Evolutionary conservation across 2,888 invertebrate genomes (phyloP).

Genomic region (Parnassius apollo): DNA sequence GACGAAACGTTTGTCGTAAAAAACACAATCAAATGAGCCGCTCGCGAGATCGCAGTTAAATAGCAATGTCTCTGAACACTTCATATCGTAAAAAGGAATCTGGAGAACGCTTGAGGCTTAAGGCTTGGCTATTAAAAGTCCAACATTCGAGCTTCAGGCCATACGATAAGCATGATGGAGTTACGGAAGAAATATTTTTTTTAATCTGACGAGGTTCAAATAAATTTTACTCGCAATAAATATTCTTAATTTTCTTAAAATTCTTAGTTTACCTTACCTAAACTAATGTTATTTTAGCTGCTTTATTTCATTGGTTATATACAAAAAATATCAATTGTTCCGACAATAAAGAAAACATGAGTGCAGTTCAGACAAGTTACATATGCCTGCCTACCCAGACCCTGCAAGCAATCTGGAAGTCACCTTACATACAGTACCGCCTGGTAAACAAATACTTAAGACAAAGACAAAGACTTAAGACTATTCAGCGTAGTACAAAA

Average conservation of each 20-base stretch:
- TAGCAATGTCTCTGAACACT: neutral
- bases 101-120: slow-evolving; percentile 1
- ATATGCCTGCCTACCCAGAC: too few species aligned
- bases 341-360: too few species aligned
- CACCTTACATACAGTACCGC: too few species aligned
- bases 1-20: slow-evolving; percentile 14
- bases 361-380: too few species aligned
- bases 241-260: neutral
- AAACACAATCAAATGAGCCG: slow-evolving; percentile 11
- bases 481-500: too few species aligned
- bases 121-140: slow-evolving; percentile 1
- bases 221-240: neutral
- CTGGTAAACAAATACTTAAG: too few species aligned
- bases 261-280: neutral
- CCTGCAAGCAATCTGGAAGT: too few species aligned
- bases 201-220: neutral
- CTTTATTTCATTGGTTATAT: too few species aligned
- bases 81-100: slow-evolving; percentile 10
- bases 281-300: too few species aligned
- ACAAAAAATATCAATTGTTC: too few species aligned
- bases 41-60: slow-evolving; percentile 1
- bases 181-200: neutral
- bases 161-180: neutral
- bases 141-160: neutral
- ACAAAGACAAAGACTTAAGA: too few species aligned